A percentile compares a stretch with the other conserved stretches of the same genome.
Evolutionary conservation across 2,888 invertebrate genomes (phyloP).

Genomic region (Spilosoma lubricipeda): DNA sequence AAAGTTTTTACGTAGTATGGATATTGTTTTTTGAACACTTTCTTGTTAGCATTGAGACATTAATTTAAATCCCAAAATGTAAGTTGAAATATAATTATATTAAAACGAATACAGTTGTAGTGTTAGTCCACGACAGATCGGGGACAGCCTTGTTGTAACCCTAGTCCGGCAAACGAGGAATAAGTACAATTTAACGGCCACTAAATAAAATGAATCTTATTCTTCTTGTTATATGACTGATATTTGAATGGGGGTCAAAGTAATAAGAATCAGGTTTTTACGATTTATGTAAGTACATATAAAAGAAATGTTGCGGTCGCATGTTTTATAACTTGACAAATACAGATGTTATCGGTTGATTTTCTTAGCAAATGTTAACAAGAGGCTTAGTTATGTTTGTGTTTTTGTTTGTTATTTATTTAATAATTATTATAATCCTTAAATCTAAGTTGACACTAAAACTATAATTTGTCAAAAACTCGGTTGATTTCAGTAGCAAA

Average conservation of each 20-base stretch:
- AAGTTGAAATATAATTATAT: constrained; percentile 54
- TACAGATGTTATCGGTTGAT: constrained; percentile 38
- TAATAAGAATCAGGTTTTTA: constrained; percentile 26
- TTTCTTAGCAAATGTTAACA: constrained; percentile 21
- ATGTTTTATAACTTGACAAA: constrained; percentile 46
- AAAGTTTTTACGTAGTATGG: no score
- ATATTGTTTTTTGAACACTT: no score
- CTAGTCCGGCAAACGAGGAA: constrained; percentile 35
- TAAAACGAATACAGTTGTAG: constrained; percentile 39
- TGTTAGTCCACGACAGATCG: constrained; percentile 47
- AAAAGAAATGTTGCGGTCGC: constrained; percentile 33
- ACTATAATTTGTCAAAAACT: no score
- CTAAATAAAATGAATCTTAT: constrained; percentile 26
- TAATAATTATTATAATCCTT: neutral
- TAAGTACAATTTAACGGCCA: constrained; percentile 21
- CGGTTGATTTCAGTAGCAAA: no score
- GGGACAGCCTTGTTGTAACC: constrained; percentile 48
- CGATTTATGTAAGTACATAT: constrained; percentile 23
- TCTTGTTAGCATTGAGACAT: constrained; percentile 19
- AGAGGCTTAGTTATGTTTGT: constrained; percentile 8
- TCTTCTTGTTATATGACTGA: neutral
- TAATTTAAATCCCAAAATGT: constrained; percentile 32
- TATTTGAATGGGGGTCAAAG: constrained; percentile 6
- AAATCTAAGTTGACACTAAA: no score
- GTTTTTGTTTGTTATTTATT: neutral